These are phyloP conservation scores for Cheilosia variabilis DNA, from an alignment of 2,888 invertebrate species.

Conservation along the genomic window DNA sequence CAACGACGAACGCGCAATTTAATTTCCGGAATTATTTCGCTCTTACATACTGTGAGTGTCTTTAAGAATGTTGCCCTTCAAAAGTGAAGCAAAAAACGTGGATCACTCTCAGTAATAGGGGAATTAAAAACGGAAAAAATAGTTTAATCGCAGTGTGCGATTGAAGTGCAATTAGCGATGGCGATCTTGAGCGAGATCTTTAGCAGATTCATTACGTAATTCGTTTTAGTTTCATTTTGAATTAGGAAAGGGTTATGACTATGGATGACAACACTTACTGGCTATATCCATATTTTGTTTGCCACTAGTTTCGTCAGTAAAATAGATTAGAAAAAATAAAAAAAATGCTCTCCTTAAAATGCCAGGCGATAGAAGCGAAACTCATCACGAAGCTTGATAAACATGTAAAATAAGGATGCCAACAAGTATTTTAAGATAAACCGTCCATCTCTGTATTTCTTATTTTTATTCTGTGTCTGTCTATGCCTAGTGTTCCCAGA, in stretches of 20 bases:
- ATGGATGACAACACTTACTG: too few species aligned
- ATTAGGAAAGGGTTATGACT: not conserved
- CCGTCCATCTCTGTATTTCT: too few species aligned
- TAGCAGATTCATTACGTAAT: not conserved
- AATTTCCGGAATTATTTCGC: constrained; percentile 50
- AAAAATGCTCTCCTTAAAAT: too few species aligned
- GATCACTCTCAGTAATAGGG: constrained; percentile 19
- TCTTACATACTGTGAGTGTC: constrained; percentile 7
- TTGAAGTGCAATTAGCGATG: constrained; percentile 32
- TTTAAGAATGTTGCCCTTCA: constrained; percentile 43
- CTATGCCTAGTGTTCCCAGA: too few species aligned
- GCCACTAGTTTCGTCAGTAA: too few species aligned
- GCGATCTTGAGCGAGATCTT: constrained; percentile 17
- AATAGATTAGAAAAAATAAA: too few species aligned
- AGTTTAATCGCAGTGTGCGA: constrained; percentile 6
- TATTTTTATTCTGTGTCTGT: too few species aligned
- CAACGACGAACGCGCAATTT: constrained; percentile 37
- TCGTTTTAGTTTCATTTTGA: not conserved
- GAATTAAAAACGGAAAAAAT: constrained; percentile 31
- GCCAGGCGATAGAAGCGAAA: too few species aligned
- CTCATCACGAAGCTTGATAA: too few species aligned
- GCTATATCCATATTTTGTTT: too few species aligned
- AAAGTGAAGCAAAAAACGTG: constrained; percentile 5
- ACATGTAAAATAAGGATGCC: too few species aligned
- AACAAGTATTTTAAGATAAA: too few species aligned